These are phyloP conservation scores for Varanus salvator DNA, from an alignment of 2,113 vertebrate genomes.

Conservation along the genomic window DNA sequence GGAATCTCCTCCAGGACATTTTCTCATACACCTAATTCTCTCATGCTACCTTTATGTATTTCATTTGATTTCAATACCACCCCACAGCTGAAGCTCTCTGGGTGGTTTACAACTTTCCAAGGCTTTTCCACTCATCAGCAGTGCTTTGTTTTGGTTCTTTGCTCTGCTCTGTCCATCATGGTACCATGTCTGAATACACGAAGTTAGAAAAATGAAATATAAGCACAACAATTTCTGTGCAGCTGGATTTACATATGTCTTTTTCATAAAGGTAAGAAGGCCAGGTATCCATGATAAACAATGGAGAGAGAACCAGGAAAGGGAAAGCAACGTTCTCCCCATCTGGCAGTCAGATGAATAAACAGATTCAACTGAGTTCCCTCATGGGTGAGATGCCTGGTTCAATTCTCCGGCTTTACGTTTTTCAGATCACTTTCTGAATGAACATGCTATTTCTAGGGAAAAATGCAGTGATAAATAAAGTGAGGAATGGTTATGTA, in stretches of 20 bases:
- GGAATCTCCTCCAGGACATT: no score
- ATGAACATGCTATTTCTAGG: not conserved
- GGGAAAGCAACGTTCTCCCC: not conserved
- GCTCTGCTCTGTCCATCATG: no score
- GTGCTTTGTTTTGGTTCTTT: no score
- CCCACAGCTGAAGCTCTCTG: no score
- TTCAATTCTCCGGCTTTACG: not conserved
- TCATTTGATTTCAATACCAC: no score
- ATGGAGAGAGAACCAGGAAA: not conserved
- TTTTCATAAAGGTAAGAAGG: not conserved
- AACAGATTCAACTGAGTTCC: not conserved
- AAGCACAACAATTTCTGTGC: not conserved
- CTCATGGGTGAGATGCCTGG: not conserved
- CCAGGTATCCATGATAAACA: not conserved
- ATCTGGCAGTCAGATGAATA: not conserved
- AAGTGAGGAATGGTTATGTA: not conserved
- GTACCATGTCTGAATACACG: not conserved
- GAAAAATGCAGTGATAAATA: not conserved
- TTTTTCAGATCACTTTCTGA: not conserved
- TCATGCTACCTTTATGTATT: no score
- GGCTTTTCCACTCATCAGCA: no score
- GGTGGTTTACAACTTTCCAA: no score
- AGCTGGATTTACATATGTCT: not conserved
- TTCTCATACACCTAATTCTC: no score
- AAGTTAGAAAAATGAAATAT: not conserved